Conservation (phyloP, 1,140 invertebrate genomes). For the Oreohelix idahoensis region DNA sequence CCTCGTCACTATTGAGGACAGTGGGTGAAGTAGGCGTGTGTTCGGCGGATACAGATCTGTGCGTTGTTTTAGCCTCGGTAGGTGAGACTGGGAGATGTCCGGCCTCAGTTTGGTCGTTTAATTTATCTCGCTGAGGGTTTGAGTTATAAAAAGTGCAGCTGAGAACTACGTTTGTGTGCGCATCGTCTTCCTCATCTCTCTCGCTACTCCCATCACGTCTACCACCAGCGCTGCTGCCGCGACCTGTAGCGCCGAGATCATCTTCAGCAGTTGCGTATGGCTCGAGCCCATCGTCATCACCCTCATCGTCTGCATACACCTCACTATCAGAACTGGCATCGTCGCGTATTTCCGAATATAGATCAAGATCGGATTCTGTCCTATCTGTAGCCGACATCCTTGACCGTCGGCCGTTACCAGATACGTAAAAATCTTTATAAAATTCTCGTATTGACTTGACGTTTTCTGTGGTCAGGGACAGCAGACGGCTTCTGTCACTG, state of each 20-base stretch:
- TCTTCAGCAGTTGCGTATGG: conserved; percentile 34
- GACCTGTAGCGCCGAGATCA: conserved; percentile 19
- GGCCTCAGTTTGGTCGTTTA: not conserved
- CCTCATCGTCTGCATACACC: conserved; percentile 64
- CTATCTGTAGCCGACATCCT: conserved; percentile 49
- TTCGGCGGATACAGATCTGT: not conserved
- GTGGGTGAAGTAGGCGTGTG: not conserved
- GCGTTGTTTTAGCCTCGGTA: not conserved
- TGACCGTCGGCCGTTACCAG: conserved; percentile 37
- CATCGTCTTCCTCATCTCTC: conserved; percentile 30
- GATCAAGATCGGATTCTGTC: conserved; percentile 64
- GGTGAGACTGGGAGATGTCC: not conserved
- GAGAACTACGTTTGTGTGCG: conserved; percentile 48
- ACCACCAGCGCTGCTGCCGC: not conserved
- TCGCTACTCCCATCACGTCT: not conserved
- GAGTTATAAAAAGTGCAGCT: conserved; percentile 61
- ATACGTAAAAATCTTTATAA: conserved; percentile 7
- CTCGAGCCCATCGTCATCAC: conserved; percentile 49
- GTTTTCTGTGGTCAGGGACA: conserved; percentile 31
- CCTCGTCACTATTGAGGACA: conserved; percentile 48
- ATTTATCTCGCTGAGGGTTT: not conserved
- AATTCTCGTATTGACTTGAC: conserved; percentile 16
- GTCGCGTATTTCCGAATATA: conserved; percentile 58
- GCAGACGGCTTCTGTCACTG: conserved; percentile 23
- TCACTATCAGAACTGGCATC: conserved; percentile 53